Evolutionary conservation across 2,888 invertebrate species (phyloP).

Genomic region (Acleris emargana): DNA sequence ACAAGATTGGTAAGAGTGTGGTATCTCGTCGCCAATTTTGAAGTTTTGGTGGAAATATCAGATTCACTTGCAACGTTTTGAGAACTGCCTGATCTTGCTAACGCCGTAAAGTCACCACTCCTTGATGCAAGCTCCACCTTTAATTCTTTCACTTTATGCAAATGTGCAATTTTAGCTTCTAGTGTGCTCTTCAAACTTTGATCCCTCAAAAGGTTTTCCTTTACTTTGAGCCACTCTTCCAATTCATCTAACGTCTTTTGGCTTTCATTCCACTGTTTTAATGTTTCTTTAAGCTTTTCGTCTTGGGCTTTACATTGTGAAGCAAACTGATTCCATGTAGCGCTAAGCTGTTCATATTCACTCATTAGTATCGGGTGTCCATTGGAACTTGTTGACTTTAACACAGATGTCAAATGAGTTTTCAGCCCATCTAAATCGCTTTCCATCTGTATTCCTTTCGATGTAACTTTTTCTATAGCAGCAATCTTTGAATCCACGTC

Average conservation of each 20-base stretch:
- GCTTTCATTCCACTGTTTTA: conserved; percentile 92
- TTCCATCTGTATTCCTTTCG: conserved; percentile 89
- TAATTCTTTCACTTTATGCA: conserved; percentile 89
- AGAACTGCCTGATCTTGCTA: conserved; percentile 84
- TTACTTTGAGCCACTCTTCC: conserved; percentile 92
- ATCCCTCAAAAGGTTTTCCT: conserved; percentile 93
- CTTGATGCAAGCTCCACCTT: conserved; percentile 88
- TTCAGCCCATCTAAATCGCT: conserved; percentile 88
- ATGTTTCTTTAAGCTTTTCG: conserved; percentile 88
- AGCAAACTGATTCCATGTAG: conserved; percentile 90
- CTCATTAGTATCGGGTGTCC: conserved; percentile 90
- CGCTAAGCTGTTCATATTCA: conserved; percentile 89
- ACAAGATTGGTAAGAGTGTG: conserved; percentile 91
- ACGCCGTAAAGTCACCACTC: conserved; percentile 86
- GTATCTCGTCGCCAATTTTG: conserved; percentile 91
- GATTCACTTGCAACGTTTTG: conserved; percentile 90
- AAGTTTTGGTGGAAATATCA: conserved; percentile 88
- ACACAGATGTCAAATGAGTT: conserved; percentile 87
- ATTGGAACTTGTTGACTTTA: conserved; percentile 89
- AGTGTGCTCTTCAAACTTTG: conserved; percentile 94
- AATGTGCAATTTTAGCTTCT: conserved; percentile 90
- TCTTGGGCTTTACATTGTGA: conserved; percentile 88
- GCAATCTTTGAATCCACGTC: conserved; percentile 89
- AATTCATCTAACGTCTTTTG: conserved; percentile 90
- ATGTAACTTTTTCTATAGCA: conserved; percentile 89